Evolutionary conservation across 2,113 vertebrate genomes (phyloP).

Genomic region (Petromus typicus): DNA sequence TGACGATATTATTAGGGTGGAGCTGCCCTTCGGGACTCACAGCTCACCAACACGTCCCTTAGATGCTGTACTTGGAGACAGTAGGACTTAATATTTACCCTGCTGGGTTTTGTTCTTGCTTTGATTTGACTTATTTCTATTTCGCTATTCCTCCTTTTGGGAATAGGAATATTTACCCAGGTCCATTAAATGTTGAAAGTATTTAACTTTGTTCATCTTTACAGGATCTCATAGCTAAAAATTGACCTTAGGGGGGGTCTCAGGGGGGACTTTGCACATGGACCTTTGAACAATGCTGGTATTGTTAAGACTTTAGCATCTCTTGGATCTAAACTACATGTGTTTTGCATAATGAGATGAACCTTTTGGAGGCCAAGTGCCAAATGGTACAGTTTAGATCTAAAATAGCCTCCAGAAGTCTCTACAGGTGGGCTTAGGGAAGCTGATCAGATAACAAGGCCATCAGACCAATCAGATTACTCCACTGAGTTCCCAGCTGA

Average conservation of each 20-base stretch:
- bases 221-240: not conserved
- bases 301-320: not conserved
- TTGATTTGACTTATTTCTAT: not conserved
- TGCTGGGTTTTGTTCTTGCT: not conserved
- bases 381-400: not conserved
- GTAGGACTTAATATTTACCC: not conserved
- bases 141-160: not conserved
- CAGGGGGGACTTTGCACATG: not conserved
- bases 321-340: not conserved
- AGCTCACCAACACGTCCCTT: not conserved
- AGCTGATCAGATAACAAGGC: not conserved
- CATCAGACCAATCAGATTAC: not conserved
- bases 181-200: not conserved
- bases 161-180: not conserved
- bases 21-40: not conserved
- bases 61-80: not conserved
- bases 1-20: not conserved
- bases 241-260: not conserved
- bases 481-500: not conserved
- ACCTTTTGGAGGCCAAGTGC: not conserved
- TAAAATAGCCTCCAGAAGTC: not conserved
- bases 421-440: not conserved
- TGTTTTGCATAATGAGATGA: not conserved
- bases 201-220: not conserved
- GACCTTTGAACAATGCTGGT: not conserved